Percentiles rank a stretch among this genome's conserved stretches.
Evolutionary conservation across 2,797 vertebrate genomes (phyloP).

Genomic region (Pseudochirops corinnae): DNA sequence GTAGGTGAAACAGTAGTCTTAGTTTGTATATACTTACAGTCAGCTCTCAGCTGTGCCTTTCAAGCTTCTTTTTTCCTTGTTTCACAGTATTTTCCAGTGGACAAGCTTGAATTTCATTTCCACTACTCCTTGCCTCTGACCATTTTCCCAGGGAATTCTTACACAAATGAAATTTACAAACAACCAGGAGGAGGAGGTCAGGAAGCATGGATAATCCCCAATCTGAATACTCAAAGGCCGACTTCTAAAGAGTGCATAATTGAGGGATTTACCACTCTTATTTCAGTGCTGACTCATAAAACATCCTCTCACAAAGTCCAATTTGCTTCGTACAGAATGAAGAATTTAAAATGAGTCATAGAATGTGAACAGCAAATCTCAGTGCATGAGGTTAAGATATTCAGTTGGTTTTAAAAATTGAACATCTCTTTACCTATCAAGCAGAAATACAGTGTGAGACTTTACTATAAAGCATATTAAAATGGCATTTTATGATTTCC

Average conservation of each 20-base stretch:
- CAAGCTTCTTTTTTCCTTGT: conserved; percentile 26
- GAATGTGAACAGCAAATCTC: conserved; percentile 68
- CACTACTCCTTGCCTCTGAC: conserved; percentile 49
- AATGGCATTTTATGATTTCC: conserved; percentile 68
- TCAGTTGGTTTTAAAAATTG: conserved; percentile 72
- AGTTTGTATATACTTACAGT: conserved; percentile 18
- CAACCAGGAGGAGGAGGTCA: not conserved
- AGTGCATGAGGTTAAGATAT: conserved; percentile 54
- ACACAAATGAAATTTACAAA: conserved; percentile 33
- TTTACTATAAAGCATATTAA: conserved; percentile 75
- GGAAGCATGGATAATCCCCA: conserved; percentile 39
- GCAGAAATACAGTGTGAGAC: conserved; percentile 63
- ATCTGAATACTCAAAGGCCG: conserved; percentile 60
- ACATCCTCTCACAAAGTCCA: conserved; percentile 72
- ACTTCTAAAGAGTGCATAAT: conserved; percentile 69
- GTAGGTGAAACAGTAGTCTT: conserved; percentile 20
- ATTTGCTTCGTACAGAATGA: conserved; percentile 68
- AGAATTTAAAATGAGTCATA: conserved; percentile 60
- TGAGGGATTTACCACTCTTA: conserved; percentile 69
- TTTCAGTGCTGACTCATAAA: conserved; percentile 71
- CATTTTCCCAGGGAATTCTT: conserved; percentile 50
- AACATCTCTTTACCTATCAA: conserved; percentile 71
- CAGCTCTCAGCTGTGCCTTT: conserved; percentile 28
- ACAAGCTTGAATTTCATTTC: conserved; percentile 50
- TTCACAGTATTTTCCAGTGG: conserved; percentile 29